Evolutionary conservation across 2,113 vertebrate species (phyloP).

Genomic region (Megaleporinus macrocephalus): DNA sequence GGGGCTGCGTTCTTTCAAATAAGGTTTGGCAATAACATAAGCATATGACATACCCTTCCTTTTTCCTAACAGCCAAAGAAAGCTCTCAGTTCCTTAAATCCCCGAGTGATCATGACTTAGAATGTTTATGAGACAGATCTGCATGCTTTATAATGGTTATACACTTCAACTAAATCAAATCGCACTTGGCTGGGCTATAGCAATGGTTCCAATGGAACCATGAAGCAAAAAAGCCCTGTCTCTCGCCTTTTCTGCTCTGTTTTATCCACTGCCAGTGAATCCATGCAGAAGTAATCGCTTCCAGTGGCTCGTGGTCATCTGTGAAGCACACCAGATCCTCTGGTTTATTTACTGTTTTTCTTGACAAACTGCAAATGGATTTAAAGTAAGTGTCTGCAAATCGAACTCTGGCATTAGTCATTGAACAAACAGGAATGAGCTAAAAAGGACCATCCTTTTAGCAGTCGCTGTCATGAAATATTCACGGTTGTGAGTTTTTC

Average conservation of each 20-base stretch:
- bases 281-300: slow-evolving; percentile 71
- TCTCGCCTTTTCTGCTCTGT: slow-evolving; percentile 61
- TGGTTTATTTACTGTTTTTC: slow-evolving; percentile 20
- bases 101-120: background rate
- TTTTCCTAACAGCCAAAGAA: background rate
- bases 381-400: background rate
- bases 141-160: background rate
- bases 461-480: background rate
- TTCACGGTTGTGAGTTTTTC: slow-evolving; percentile 4
- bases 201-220: slow-evolving; percentile 1
- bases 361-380: slow-evolving; percentile 3
- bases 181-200: slow-evolving; percentile 16
- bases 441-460: slow-evolving; percentile 14
- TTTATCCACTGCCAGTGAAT: slow-evolving; percentile 71
- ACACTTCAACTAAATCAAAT: slow-evolving; percentile 12
- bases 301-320: slow-evolving; percentile 49
- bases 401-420: background rate
- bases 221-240: slow-evolving; percentile 26
- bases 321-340: slow-evolving; percentile 46
- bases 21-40: slow-evolving; percentile 9
- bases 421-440: background rate
- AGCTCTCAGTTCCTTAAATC: background rate
- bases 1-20: slow-evolving; percentile 21
- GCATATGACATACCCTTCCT: slow-evolving; percentile 22
- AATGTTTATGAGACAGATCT: slow-evolving; percentile 5